Evolutionary conservation across 2,888 invertebrate genomes (phyloP).

Genomic region (Agonopterix alstromeriana): DNA sequence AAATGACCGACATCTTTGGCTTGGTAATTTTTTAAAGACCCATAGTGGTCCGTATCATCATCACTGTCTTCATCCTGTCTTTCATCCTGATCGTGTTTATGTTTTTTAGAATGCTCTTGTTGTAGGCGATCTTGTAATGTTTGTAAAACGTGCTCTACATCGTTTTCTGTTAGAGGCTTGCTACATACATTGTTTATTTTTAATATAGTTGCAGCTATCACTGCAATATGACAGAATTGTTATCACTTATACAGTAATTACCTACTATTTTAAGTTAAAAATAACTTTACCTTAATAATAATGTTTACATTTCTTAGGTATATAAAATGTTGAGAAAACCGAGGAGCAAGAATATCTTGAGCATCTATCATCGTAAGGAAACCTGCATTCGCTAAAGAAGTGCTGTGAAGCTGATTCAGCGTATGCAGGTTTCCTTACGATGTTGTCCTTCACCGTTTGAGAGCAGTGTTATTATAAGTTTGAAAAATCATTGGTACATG

Average conservation of each 20-base stretch:
- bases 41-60: conserved; percentile 10
- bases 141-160: conserved; percentile 13
- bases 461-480: too few species aligned
- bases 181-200: conserved; percentile 5
- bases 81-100: conserved; percentile 2
- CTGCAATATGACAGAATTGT: conserved; percentile 1
- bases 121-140: conserved; percentile 10
- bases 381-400: too few species aligned
- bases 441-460: too few species aligned
- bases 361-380: too few species aligned
- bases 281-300: too few species aligned
- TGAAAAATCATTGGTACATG: too few species aligned
- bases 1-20: not conserved
- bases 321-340: too few species aligned
- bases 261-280: too few species aligned
- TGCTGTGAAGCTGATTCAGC: too few species aligned
- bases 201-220: conserved; percentile 9
- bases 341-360: too few species aligned
- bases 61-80: conserved; percentile 7
- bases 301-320: too few species aligned
- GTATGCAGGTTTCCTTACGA: too few species aligned
- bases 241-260: not conserved
- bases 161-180: conserved; percentile 2
- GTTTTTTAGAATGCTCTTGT: not conserved
- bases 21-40: conserved; percentile 16